Conservation (phyloP, 2,797 vertebrate genomes). For the Craterocephalus amniculus region DNA sequence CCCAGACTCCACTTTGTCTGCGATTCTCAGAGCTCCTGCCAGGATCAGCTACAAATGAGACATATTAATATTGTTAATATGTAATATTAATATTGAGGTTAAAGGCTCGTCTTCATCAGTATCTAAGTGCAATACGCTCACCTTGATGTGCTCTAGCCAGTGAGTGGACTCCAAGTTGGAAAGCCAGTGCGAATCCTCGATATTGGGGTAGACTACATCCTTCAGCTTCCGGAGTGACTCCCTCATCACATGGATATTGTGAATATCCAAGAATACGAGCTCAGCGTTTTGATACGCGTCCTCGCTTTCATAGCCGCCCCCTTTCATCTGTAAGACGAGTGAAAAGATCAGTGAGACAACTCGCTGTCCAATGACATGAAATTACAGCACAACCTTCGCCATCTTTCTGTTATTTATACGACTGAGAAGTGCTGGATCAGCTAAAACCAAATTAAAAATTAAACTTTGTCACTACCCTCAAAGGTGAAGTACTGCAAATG, state of each 20-base stretch:
- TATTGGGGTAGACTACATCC: constrained; percentile 95
- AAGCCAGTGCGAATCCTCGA: constrained; percentile 95
- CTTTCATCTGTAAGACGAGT: constrained; percentile 96
- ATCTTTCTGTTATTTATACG: background rate
- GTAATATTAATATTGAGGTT: background rate
- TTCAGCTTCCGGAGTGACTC: constrained; percentile 95
- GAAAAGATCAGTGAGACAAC: background rate
- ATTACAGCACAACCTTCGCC: background rate
- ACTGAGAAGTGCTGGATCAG: background rate
- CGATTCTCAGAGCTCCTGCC: constrained; percentile 93
- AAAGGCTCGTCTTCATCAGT: too few species aligned
- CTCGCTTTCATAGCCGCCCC: constrained; percentile 96
- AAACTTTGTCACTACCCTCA: too few species aligned
- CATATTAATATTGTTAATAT: constrained; percentile 2
- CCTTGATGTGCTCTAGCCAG: constrained; percentile 99
- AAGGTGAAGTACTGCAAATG: too few species aligned
- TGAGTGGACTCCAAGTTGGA: constrained; percentile 97
- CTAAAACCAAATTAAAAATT: background rate
- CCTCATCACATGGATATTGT: constrained; percentile 99
- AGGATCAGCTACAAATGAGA: constrained; percentile 86
- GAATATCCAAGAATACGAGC: constrained; percentile 95
- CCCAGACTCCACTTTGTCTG: constrained; percentile 96
- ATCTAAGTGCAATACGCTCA: constrained; percentile 51
- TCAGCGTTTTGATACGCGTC: constrained; percentile 99
- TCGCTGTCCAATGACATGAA: background rate